These are phyloP conservation scores for Salmo trutta DNA, from an alignment of 2,797 vertebrate genomes.

Conservation along the genomic window DNA sequence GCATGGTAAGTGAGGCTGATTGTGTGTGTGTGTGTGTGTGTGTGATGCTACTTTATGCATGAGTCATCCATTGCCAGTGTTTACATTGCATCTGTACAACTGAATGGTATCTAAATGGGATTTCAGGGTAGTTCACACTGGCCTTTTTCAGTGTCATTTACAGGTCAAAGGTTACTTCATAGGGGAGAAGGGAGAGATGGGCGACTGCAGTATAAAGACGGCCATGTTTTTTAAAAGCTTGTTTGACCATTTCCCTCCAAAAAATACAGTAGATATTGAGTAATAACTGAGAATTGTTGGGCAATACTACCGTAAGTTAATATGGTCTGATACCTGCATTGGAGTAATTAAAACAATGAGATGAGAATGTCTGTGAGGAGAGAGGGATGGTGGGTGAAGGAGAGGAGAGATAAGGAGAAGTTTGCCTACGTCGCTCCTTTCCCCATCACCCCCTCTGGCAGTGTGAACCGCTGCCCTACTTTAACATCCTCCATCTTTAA, in stretches of 20 bases:
- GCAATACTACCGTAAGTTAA: background rate
- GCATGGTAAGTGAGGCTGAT: background rate
- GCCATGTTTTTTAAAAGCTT: too few species aligned
- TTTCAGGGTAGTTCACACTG: too few species aligned
- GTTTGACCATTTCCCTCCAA: background rate
- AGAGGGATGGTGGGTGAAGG: background rate
- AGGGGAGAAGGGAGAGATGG: too few species aligned
- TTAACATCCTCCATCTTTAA: conserved; percentile 63
- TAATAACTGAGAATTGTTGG: background rate
- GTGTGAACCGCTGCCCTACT: conserved; percentile 63
- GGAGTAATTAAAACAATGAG: background rate
- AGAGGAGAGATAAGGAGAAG: background rate
- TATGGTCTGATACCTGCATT: background rate
- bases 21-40: background rate
- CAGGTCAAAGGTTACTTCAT: background rate
- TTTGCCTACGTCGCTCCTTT: conserved; percentile 15
- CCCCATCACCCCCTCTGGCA: conserved; percentile 30
- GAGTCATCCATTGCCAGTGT: background rate
- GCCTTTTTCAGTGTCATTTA: background rate
- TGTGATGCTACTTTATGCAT: background rate
- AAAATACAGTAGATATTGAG: background rate
- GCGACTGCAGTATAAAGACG: background rate
- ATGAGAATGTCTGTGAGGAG: background rate
- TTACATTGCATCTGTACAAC: background rate
- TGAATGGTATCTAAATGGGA: background rate